Evolutionary conservation across 2,888 invertebrate genomes (phyloP).

Genomic region (Poecilus cupreus): DNA sequence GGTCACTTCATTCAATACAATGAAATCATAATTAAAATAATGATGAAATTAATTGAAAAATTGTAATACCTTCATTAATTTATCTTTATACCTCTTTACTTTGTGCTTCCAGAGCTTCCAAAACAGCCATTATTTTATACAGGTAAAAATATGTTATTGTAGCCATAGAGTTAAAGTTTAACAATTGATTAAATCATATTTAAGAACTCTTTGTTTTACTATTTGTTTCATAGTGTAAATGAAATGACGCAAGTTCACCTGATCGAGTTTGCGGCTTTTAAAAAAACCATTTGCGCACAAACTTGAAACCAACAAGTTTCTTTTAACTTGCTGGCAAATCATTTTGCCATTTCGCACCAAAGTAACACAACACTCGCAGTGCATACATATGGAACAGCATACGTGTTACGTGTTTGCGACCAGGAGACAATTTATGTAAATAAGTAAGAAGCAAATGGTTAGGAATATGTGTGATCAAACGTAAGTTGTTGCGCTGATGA

Average conservation of each 20-base stretch:
- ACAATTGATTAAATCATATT: too few relatives aligned
- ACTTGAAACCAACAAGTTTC: background rate
- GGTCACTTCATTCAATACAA: background rate
- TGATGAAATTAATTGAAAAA: background rate
- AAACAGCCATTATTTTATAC: too few relatives aligned
- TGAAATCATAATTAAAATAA: background rate
- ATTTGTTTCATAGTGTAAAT: too few relatives aligned
- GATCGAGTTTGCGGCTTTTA: too few relatives aligned
- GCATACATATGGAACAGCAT: constrained; percentile 28
- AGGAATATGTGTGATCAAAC: constrained; percentile 15
- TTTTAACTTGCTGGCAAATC: constrained; percentile 3
- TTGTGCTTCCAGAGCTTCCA: too few relatives aligned
- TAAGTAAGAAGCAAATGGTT: constrained; percentile 19
- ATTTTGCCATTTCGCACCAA: constrained; percentile 1
- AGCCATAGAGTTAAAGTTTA: too few relatives aligned
- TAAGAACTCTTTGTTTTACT: too few relatives aligned
- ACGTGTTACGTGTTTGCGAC: background rate
- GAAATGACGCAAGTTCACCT: background rate
- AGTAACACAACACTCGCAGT: background rate
- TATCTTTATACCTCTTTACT: too few relatives aligned
- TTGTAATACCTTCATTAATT: background rate
- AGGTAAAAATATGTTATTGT: too few relatives aligned
- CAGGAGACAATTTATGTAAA: constrained; percentile 3
- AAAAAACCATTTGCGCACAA: background rate
- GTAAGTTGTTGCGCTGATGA: background rate